Evolutionary conservation across 2,888 invertebrate species (phyloP).

Genomic region (Limnephilus auricula): DNA sequence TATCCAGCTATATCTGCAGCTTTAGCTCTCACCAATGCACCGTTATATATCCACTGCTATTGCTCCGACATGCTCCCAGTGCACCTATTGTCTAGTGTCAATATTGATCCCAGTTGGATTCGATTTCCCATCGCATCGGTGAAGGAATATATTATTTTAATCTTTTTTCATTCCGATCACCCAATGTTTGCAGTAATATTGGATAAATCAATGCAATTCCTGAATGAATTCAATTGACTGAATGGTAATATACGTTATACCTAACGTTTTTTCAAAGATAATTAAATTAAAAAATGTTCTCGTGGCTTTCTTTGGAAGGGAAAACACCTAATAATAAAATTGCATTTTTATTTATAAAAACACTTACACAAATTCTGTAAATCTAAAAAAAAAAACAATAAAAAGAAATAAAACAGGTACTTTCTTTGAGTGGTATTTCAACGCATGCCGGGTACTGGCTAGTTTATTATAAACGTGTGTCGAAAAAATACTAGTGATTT

Average conservation of each 20-base stretch:
- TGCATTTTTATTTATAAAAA: too few species aligned
- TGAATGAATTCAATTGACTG: neutral
- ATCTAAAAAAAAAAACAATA: too few species aligned
- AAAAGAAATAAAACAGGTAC: too few species aligned
- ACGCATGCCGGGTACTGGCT: too few species aligned
- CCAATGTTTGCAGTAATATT: neutral
- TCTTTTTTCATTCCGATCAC: neutral
- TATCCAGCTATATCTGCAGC: neutral
- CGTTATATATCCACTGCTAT: neutral
- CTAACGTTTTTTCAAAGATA: too few species aligned
- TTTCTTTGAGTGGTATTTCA: too few species aligned
- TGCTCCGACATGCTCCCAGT: neutral
- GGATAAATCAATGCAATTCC: neutral
- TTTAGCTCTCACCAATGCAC: neutral
- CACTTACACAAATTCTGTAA: too few species aligned
- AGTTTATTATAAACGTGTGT: too few species aligned
- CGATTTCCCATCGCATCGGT: slow-evolving; percentile 5
- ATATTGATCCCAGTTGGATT: slow-evolving; percentile 22
- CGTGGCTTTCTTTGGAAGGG: neutral
- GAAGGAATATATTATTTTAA: slow-evolving; percentile 16
- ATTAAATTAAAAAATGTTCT: neutral
- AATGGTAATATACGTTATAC: neutral
- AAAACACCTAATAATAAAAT: neutral
- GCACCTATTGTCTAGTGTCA: slow-evolving; percentile 25
- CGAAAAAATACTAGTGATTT: too few species aligned